Evolutionary conservation across 2,888 invertebrate genomes (phyloP).

Genomic region (Papilio demoleus): DNA sequence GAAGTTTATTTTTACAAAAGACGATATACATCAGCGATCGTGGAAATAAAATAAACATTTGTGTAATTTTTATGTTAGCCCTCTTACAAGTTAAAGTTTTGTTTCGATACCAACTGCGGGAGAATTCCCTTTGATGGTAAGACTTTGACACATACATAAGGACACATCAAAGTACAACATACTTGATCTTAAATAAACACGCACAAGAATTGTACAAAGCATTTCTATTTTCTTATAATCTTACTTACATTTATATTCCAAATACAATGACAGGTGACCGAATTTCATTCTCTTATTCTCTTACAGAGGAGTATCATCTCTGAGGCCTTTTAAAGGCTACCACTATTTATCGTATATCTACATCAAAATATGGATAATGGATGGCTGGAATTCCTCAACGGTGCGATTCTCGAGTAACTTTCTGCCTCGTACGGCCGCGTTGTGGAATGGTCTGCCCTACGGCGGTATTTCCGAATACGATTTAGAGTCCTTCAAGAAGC

Average conservation of each 20-base stretch:
- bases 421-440: no score
- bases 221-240: constrained; percentile 12
- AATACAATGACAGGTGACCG: neutral
- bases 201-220: neutral
- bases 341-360: no score
- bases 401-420: no score
- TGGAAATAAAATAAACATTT: constrained; percentile 34
- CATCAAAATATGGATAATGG: no score
- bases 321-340: no score
- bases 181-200: constrained; percentile 36
- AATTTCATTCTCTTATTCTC: neutral
- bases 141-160: constrained; percentile 28
- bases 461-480: no score
- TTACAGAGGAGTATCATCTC: no score
- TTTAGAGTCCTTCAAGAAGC: no score
- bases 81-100: constrained; percentile 31
- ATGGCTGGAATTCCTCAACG: no score
- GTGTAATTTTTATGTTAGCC: constrained; percentile 37
- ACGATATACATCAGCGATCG: constrained; percentile 36
- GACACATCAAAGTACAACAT: constrained; percentile 36
- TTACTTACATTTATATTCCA: neutral
- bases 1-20: constrained; percentile 2
- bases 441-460: no score
- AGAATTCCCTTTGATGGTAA: constrained; percentile 40
- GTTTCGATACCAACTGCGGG: constrained; percentile 39